These are phyloP conservation scores for Xerus rutilus DNA, from an alignment of 2,797 vertebrate genomes.

Conservation along the genomic window DNA sequence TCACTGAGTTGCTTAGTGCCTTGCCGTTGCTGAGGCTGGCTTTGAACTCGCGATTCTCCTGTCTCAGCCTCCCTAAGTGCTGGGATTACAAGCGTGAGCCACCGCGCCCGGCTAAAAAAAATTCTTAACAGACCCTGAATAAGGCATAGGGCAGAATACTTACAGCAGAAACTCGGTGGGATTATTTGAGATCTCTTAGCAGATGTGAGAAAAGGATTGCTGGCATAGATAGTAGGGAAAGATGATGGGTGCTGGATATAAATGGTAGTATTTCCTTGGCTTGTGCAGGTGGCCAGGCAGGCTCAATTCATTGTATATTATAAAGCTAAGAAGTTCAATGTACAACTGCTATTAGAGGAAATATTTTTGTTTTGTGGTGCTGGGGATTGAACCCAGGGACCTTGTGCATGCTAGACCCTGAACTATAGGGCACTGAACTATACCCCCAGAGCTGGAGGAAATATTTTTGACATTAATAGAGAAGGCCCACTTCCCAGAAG, in stretches of 20 bases:
- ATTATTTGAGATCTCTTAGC: not conserved
- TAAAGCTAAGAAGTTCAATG: not conserved
- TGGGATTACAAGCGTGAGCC: too few relatives aligned
- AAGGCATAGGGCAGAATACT: not conserved
- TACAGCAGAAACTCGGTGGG: not conserved
- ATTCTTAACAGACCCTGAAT: conserved; percentile 7
- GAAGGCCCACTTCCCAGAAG: conserved; percentile 22
- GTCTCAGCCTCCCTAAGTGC: too few relatives aligned
- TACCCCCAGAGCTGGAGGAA: not conserved
- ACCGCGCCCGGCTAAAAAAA: too few relatives aligned
- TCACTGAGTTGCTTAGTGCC: too few relatives aligned
- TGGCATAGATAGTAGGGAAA: not conserved
- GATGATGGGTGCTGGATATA: not conserved
- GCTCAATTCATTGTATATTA: not conserved
- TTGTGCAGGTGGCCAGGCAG: not conserved
- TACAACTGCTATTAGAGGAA: not conserved
- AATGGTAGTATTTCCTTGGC: not conserved
- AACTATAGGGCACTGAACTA: not conserved
- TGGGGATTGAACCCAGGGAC: not conserved
- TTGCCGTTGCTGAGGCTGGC: too few relatives aligned
- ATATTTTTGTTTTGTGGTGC: not conserved
- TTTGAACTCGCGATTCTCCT: too few relatives aligned
- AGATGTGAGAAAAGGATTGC: not conserved
- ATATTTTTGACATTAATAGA: conserved; percentile 44
- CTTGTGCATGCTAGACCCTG: not conserved